Base-by-base conservation (phyloP, 1,140 invertebrate species). In the Drosophila bocqueti region DNA sequence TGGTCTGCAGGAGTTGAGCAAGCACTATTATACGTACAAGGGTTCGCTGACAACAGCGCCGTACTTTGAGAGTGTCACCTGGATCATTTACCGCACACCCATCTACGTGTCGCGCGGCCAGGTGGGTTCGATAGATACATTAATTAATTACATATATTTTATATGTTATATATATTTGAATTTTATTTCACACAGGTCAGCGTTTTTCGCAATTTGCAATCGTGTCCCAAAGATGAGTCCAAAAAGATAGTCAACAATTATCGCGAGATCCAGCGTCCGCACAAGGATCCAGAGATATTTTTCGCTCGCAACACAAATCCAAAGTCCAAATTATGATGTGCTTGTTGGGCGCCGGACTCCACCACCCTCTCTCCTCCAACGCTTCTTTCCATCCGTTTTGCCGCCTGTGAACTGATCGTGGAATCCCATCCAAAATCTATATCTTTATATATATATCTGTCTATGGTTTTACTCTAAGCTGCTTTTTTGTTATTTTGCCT, bases 41-140 rank as follows among this genome's bases (percentile, higher is more conserved):
- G 96, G 96, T 4, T 96, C 96, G 16, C 92, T 97, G 16, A 97
- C 96, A 3, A 96, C 95, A n/a, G 94, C 95, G 43, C 95, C 95
- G 0, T 97, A 95, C 76, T 93, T 94, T 65, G 96, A 97, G 80
- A 95, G 94, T 74, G 96, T 96, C 36, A 95, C 94, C 26, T 97
- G 96, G 96, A 96, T 96, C 26, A 94, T 97, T 5, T 96, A 97
- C 76, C 94, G 96, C 10, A 94, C 95, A 9, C 95, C 96, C 2
- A 95, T 97, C 58, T 94, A 95, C 79, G 94, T 97, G 18, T 96
- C 96, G 1, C 85, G 94, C 24, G 93, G 95, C 50, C 97, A 97
- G 94, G 96, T 97, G 69, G 69, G 77, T 26, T 15, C 3, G 18
- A 24, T 52, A 26, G 21, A 21, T 21, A 21, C 21, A 21, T 21